Conservation (phyloP, 2,797 vertebrate species). For the Oryzias dopingdopingensis region DNA sequence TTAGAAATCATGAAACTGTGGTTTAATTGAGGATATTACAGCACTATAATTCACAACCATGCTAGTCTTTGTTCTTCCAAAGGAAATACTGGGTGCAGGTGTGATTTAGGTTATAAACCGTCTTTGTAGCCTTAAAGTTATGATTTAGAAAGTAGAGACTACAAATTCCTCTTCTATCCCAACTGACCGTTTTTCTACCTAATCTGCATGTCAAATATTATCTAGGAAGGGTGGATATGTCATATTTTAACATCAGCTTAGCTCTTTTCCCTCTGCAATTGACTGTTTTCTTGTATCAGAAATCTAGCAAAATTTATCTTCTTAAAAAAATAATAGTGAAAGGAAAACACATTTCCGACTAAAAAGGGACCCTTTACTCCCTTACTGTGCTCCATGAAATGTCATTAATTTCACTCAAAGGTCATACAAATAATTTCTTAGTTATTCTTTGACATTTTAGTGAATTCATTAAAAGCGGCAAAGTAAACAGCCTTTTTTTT, state of each 20-base stretch:
- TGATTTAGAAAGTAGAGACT: slow-evolving; percentile 32
- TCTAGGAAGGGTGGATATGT: slow-evolving; percentile 54
- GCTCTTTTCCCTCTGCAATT: slow-evolving; percentile 38
- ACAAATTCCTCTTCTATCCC: slow-evolving; percentile 57
- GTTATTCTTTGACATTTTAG: slow-evolving; percentile 28
- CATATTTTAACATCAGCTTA: slow-evolving; percentile 57
- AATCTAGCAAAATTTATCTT: background rate
- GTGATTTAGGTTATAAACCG: too few species aligned
- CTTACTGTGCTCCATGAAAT: slow-evolving; percentile 11
- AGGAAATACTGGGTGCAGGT: too few species aligned
- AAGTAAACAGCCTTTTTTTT: slow-evolving; percentile 27
- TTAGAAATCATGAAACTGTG: too few species aligned
- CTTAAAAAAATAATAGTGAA: slow-evolving; percentile 14
- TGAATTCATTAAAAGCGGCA: slow-evolving; percentile 25
- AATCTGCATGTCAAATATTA: slow-evolving; percentile 32
- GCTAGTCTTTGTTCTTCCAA: too few species aligned
- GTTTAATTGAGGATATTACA: too few species aligned
- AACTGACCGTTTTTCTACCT: slow-evolving; percentile 45
- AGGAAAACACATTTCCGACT: slow-evolving; percentile 5
- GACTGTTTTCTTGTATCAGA: slow-evolving; percentile 18
- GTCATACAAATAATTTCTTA: background rate
- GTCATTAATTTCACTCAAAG: too few species aligned
- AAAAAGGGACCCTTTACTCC: slow-evolving; percentile 14
- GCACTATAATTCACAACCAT: too few species aligned
- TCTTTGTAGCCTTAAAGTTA: too few species aligned